These are phyloP conservation scores for Syngnathus typhle DNA, from an alignment of 2,113 vertebrate genomes.

Conservation along the genomic window DNA sequence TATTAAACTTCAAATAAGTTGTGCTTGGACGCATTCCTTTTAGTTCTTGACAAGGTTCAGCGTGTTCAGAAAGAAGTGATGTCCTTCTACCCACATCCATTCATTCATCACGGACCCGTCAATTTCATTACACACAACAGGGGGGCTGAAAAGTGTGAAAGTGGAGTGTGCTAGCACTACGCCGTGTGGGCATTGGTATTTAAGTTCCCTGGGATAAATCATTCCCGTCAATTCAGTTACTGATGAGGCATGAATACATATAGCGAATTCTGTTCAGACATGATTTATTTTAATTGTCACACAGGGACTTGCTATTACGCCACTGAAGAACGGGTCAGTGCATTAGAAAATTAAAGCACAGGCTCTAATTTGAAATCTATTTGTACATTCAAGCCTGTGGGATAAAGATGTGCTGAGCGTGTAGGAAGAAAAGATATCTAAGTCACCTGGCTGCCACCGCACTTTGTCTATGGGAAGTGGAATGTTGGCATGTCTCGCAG, in stretches of 20 bases:
- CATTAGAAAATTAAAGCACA: constrained; percentile 84
- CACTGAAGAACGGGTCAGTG: constrained; percentile 82
- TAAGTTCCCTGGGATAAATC: constrained; percentile 76
- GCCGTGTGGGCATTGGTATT: constrained; percentile 52
- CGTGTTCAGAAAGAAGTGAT: constrained; percentile 6
- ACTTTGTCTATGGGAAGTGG: constrained; percentile 48
- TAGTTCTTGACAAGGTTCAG: background rate
- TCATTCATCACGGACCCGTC: constrained; percentile 37
- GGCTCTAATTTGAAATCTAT: constrained; percentile 80
- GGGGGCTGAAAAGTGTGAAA: constrained; percentile 22
- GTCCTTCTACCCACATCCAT: constrained; percentile 15
- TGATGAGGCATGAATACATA: constrained; percentile 88
- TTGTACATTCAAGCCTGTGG: constrained; percentile 78
- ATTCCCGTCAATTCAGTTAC: constrained; percentile 80
- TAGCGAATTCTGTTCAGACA: constrained; percentile 76
- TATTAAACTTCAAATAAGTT: background rate
- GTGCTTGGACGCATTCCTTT: background rate
- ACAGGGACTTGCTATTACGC: constrained; percentile 81
- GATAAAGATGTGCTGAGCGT: constrained; percentile 67
- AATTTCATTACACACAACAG: constrained; percentile 46
- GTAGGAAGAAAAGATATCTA: constrained; percentile 46
- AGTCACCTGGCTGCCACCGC: constrained; percentile 53
- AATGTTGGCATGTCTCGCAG: constrained; percentile 49
- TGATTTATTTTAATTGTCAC: constrained; percentile 96
- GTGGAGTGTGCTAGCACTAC: constrained; percentile 30